A percentile compares a stretch with the other conserved stretches of the same genome.
Evolutionary conservation across 2,888 invertebrate genomes (phyloP).

Genomic region (Hedychridium roseum): DNA sequence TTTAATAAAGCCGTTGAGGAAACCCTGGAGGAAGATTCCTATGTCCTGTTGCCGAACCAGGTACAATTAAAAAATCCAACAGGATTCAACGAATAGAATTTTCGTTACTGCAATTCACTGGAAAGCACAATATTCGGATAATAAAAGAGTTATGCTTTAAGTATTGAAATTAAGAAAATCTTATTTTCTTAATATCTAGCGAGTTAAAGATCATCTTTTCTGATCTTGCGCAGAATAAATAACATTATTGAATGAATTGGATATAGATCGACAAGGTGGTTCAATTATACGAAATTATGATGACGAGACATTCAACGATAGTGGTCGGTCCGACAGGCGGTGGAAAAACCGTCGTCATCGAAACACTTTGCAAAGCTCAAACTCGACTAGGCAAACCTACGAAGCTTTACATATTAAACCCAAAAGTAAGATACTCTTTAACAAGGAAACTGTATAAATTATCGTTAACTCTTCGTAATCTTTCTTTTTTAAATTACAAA

Average conservation of each 20-base stretch:
- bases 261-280: conserved; percentile 84
- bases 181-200: background rate
- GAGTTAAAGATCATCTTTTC: conserved; percentile 17
- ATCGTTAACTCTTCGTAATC: no score
- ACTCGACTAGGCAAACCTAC: conserved; percentile 78
- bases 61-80: no score
- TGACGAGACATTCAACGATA: conserved; percentile 93
- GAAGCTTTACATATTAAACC: conserved; percentile 83
- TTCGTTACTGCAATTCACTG: no score
- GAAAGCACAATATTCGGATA: no score
- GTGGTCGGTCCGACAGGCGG: conserved; percentile 93
- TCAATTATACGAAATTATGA: conserved; percentile 93
- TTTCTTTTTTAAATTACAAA: no score
- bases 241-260: background rate
- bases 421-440: conserved; percentile 78
- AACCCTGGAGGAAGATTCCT: conserved; percentile 73
- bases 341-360: conserved; percentile 87
- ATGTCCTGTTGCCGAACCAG: conserved; percentile 75
- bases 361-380: conserved; percentile 80
- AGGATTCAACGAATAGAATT: no score
- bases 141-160: no score
- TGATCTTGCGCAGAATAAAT: background rate
- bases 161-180: no score
- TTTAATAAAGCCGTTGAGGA: conserved; percentile 82
- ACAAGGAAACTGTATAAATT: no score